phyloP scores from a whole-genome alignment of 2,888 invertebrate species.

The Euplexia lucipara region DNA sequence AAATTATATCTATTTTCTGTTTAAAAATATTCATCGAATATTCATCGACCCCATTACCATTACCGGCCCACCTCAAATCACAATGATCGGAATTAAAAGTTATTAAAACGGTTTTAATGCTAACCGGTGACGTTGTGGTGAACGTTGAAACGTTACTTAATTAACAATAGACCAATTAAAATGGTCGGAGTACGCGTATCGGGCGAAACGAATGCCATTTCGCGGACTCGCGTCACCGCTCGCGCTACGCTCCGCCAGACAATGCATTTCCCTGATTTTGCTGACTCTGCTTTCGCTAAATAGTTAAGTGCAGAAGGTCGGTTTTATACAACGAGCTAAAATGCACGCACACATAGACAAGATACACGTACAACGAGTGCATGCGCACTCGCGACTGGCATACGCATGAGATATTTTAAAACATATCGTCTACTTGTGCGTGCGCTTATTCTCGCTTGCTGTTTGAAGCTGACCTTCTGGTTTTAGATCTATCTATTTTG shows the following conservation, averaged over 20 bases:
- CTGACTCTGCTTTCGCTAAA: constrained; percentile 81
- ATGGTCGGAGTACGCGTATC: constrained; percentile 81
- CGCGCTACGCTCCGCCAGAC: constrained; percentile 82
- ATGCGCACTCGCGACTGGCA: neutral
- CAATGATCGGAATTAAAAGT: constrained; percentile 73
- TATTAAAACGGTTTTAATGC: constrained; percentile 78
- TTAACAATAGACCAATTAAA: constrained; percentile 91
- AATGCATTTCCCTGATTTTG: constrained; percentile 87
- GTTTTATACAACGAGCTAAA: neutral
- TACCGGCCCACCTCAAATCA: constrained; percentile 57
- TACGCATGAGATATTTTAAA: neutral
- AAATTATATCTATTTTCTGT: constrained; percentile 8
- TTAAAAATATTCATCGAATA: constrained; percentile 8
- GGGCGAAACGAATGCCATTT: constrained; percentile 84
- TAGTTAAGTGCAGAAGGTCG: constrained; percentile 30
- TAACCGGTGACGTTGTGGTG: constrained; percentile 81
- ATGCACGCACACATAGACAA: neutral
- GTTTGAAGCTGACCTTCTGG: constrained; percentile 15
- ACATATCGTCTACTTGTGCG: neutral
- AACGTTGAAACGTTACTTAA: constrained; percentile 88
- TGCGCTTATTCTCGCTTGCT: neutral
- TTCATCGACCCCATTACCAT: constrained; percentile 8
- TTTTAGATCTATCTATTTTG: constrained; percentile 69
- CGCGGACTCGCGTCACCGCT: constrained; percentile 71
- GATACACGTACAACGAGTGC: neutral